phyloP scores from a whole-genome alignment of 2,797 vertebrate genomes.

The Parauchenoglanis ngamensis region DNA sequence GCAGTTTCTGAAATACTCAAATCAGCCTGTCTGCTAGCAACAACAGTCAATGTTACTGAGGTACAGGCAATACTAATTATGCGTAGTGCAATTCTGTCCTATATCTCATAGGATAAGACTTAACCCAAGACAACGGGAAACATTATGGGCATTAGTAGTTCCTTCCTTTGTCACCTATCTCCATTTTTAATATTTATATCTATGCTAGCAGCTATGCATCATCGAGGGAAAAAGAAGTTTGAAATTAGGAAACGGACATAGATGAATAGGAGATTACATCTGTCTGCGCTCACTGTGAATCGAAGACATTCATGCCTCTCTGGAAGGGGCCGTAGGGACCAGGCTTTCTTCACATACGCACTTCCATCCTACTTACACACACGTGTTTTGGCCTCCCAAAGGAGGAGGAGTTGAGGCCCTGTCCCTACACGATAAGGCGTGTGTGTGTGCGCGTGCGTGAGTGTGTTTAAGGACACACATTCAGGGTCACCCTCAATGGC shows the following conservation, averaged over 20 bases:
- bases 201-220: not conserved
- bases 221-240: not conserved
- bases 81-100: not conserved
- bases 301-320: conserved; percentile 9
- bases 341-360: conserved; percentile 28
- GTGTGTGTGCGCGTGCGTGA: not conserved
- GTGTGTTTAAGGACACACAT: conserved; percentile 50
- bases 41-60: not conserved
- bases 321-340: conserved; percentile 24
- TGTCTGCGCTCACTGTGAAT: conserved; percentile 4
- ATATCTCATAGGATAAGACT: not conserved
- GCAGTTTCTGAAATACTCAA: not conserved
- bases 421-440: conserved; percentile 50
- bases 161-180: not conserved
- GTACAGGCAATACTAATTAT: not conserved
- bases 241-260: conserved; percentile 8
- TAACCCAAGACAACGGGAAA: not conserved
- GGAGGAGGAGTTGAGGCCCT: conserved; percentile 48
- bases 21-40: not conserved
- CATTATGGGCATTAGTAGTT: not conserved
- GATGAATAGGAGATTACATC: conserved; percentile 8
- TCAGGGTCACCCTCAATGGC: conserved; percentile 77
- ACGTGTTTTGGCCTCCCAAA: conserved; percentile 44
- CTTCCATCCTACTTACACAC: conserved; percentile 19
- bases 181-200: not conserved